Base-by-base conservation (phyloP, 2,113 vertebrate genomes). In the Crotalus viridis region DNA sequence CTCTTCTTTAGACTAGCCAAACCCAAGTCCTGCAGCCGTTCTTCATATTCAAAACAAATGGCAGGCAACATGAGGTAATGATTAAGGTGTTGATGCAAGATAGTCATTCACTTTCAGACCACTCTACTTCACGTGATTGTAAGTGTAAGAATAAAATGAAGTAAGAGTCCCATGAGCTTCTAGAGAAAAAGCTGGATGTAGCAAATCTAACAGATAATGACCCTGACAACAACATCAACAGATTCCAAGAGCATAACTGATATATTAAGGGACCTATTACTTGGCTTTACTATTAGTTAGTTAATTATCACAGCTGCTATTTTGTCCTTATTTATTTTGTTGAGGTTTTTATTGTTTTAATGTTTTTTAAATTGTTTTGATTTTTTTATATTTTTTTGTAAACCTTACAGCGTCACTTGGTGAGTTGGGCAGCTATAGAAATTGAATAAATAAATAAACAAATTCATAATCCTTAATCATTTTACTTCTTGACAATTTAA, bases 391-490 rank as follows among this genome's bases (percentile, higher is more conserved):
- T 0, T 13, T 5, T 64, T 26, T 69, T 69, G 28, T 69, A 69
- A 61, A n/a, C 64, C 12, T 69, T 1, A 0, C 10, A 69, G 12
- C 5, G 1, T 69, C 28, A 69, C 28, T 69, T 69, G 61, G 4
- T 64, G 26, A n/a, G 26, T 64, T 64, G 61, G 61, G 10, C 4
- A 12, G 28, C 10, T n/a, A 69, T 15, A n/a, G 28, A 69, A 69
- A 69, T 69, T 13, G 28, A 69, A 69, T 69, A 69, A n/a, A 12
- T 3, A 64, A 64, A 61, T 64, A 64, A 64, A 64, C 4, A 64
- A 64, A 59, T 95, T 96, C 95, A 94, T 96, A 94, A 94, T 90
- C 89, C 74, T 56, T 95, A 55, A 89, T 96, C 88, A 85, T 97
- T 94, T 55, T 95, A 95, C 95, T 46, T 89, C 93, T 91, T 39